Percentiles rank a stretch among this genome's conserved stretches.
Conservation (phyloP, 2,888 invertebrate species). For the Phortica okadai region DNA sequence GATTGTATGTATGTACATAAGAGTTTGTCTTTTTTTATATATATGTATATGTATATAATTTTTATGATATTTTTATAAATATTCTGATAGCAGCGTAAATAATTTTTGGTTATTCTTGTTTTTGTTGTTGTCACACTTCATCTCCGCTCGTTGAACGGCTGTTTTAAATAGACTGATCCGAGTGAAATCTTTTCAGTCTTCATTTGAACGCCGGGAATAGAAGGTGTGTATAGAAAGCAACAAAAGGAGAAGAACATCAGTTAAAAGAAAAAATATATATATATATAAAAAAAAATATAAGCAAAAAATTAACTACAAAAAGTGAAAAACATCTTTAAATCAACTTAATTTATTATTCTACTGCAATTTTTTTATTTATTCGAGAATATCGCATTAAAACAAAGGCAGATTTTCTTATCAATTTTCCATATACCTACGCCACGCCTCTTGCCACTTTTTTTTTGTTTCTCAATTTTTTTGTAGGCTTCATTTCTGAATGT, state of each 20-base stretch:
- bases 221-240: constrained; percentile 53
- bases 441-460: not conserved
- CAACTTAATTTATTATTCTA: no score
- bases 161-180: constrained; percentile 48
- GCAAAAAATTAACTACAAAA: not conserved
- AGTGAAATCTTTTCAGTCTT: constrained; percentile 51
- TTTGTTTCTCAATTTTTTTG: not conserved
- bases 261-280: not conserved
- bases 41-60: constrained; percentile 3
- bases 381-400: not conserved
- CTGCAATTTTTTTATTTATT: no score
- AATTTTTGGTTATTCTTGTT: constrained; percentile 29
- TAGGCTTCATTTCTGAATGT: constrained; percentile 26
- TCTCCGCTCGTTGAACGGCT: constrained; percentile 15
- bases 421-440: constrained; percentile 30
- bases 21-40: no score
- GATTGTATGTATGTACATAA: no score
- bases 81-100: constrained; percentile 56
- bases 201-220: constrained; percentile 58
- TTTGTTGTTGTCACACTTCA: constrained; percentile 39
- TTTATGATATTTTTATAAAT: constrained; percentile 17
- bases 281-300: constrained; percentile 12
- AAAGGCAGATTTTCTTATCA: not conserved
- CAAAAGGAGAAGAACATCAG: not conserved
- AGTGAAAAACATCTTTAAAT: no score